These are phyloP conservation scores for Gallinago media DNA, from an alignment of 2,113 vertebrate genomes.

Conservation along the genomic window DNA sequence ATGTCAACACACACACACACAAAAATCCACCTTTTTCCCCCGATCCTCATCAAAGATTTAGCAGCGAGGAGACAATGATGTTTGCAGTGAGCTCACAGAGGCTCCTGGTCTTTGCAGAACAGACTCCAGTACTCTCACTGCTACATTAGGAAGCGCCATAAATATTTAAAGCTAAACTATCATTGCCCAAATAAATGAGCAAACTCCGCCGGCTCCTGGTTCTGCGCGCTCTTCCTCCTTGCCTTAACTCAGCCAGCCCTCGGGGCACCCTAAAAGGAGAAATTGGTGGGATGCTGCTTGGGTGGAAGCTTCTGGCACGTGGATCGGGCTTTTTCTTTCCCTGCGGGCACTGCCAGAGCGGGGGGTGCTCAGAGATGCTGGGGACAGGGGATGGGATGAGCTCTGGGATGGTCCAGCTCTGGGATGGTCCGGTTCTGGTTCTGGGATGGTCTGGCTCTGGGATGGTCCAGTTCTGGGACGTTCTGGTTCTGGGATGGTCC, in stretches of 20 bases:
- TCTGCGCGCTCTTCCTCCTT: neutral
- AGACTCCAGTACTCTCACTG: neutral
- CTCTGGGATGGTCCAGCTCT: neutral
- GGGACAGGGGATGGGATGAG: neutral
- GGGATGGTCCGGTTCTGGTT: too few species aligned
- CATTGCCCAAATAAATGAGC: neutral
- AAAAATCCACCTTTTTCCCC: neutral
- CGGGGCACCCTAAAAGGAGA: neutral
- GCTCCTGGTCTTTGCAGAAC: neutral
- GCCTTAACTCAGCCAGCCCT: neutral
- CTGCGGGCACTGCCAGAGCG: rapidly evolving
- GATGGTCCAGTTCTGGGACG: too few species aligned
- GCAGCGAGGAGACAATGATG: neutral
- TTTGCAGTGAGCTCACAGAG: constrained; percentile 28
- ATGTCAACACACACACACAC: rapidly evolving
- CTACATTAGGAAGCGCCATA: constrained; percentile 7
- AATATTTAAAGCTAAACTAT: constrained; percentile 31
- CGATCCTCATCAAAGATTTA: neutral
- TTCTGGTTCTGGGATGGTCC: too few species aligned
- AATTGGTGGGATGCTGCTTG: neutral
- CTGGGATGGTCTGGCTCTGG: too few species aligned
- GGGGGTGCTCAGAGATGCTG: neutral
- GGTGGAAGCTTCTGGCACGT: neutral
- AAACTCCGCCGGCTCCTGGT: neutral
- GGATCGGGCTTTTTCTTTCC: neutral